These are phyloP conservation scores for Aricia artaxerxes DNA, from an alignment of 2,888 invertebrate genomes.

Conservation along the genomic window DNA sequence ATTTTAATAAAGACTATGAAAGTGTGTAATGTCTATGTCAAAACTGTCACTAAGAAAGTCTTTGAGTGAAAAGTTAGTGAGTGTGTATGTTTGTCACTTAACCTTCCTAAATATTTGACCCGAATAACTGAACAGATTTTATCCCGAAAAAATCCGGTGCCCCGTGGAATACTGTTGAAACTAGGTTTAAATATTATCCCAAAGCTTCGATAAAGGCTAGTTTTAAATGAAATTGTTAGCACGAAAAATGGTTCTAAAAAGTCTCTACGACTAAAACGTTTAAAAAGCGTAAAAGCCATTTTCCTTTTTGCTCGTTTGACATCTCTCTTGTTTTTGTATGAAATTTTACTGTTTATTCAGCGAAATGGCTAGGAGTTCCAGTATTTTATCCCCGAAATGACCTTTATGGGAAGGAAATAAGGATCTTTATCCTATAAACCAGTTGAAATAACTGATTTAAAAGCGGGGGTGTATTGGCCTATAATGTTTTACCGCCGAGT, in stretches of 20 bases:
- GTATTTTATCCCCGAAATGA: neutral
- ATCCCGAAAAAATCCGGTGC: no score
- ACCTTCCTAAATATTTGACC: no score
- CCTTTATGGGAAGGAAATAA: neutral
- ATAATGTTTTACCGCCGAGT: constrained; percentile 5
- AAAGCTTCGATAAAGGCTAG: neutral
- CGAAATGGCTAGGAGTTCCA: neutral
- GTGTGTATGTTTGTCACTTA: no score
- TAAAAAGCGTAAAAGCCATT: neutral
- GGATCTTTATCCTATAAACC: neutral
- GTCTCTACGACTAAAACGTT: neutral
- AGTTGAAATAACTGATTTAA: neutral
- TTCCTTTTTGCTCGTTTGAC: neutral
- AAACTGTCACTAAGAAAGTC: no score
- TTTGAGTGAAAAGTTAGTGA: no score
- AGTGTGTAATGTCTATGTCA: no score
- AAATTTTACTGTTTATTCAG: neutral
- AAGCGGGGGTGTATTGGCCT: neutral
- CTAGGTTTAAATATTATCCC: neutral
- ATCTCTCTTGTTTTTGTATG: constrained; percentile 2
- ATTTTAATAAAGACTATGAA: no score
- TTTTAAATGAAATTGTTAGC: neutral
- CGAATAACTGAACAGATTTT: no score
- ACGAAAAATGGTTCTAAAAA: neutral
- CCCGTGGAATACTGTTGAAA: neutral